A percentile compares a stretch with the other conserved stretches of the same genome.
phyloP scores from a whole-genome alignment of 2,797 vertebrate species.

The Prunella strophiata region DNA sequence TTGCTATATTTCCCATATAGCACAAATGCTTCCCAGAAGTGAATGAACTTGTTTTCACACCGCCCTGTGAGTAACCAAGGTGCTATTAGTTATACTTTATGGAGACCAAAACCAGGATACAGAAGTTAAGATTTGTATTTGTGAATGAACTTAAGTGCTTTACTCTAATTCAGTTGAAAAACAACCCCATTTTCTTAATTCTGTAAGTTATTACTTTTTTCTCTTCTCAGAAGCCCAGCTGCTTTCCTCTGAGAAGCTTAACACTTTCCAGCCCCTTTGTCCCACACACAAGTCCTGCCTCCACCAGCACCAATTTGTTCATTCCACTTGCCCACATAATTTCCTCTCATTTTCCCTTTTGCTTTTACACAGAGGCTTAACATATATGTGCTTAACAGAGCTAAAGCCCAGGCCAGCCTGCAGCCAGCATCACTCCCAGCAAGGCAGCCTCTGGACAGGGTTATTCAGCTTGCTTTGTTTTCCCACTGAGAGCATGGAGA shows the following conservation, averaged over 20 bases:
- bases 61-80: not conserved
- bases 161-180: not conserved
- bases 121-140: not conserved
- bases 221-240: not conserved
- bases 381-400: not conserved
- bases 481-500: not conserved
- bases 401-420: not conserved
- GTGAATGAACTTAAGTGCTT: not conserved
- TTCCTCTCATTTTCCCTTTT: not conserved
- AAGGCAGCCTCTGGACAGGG: not conserved
- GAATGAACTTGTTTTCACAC: not conserved
- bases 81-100: not conserved
- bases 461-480: not conserved
- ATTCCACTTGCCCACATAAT: not conserved
- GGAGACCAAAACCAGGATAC: not conserved
- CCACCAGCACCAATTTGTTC: not conserved
- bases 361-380: not conserved
- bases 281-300: not conserved
- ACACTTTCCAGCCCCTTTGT: not conserved
- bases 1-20: not conserved
- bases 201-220: not conserved
- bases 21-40: not conserved
- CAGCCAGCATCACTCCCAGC: not conserved
- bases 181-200: not conserved
- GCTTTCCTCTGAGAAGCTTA: not conserved